phyloP scores from a whole-genome alignment of 2,113 vertebrate genomes.

The Balaeniceps rex region DNA sequence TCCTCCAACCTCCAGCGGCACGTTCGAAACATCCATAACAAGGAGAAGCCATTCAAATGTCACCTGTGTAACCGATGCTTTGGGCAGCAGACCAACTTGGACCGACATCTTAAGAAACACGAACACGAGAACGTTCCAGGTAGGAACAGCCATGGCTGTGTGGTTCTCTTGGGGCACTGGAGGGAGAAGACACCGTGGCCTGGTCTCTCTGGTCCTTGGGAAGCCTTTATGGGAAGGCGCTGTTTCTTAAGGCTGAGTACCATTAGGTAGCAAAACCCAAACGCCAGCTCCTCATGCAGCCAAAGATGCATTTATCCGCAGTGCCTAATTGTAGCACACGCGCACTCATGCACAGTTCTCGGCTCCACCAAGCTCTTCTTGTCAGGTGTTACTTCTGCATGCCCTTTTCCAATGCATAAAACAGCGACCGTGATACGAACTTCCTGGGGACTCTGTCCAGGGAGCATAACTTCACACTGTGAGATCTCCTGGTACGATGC shows the following conservation, averaged over 20 bases:
- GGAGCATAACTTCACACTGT: background rate
- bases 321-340: fast-evolving
- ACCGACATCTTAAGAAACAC: slow-evolving; percentile 97
- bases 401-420: background rate
- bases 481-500: background rate
- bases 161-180: fast-evolving
- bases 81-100: slow-evolving; percentile 98
- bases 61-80: slow-evolving; percentile 98
- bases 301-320: fast-evolving
- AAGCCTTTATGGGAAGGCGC: background rate
- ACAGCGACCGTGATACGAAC: fast-evolving
- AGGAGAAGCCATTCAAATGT: slow-evolving; percentile 99
- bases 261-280: background rate
- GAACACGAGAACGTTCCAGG: slow-evolving; percentile 97
- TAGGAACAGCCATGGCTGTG: background rate
- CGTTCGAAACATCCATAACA: slow-evolving; percentile 99
- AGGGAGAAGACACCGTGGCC: fast-evolving
- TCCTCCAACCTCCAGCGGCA: slow-evolving; percentile 98
- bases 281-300: background rate
- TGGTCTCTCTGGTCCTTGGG: background rate
- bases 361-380: background rate
- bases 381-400: background rate
- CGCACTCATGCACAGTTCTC: background rate
- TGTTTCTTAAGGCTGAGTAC: background rate
- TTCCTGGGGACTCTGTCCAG: background rate